Evolutionary conservation across 2,888 invertebrate species (phyloP).

Genomic region (Pandemis heparana): DNA sequence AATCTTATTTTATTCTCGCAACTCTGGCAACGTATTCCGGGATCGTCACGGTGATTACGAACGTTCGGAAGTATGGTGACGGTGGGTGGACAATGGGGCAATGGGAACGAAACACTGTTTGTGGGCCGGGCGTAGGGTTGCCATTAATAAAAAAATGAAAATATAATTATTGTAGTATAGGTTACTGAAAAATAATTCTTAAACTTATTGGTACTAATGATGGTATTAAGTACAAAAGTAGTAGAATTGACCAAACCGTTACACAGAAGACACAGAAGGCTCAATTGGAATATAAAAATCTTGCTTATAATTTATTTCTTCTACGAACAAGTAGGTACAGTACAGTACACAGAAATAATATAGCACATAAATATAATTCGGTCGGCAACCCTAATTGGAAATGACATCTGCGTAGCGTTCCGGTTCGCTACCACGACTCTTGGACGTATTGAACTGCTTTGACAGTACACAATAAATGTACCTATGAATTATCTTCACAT

Average conservation of each 20-base stretch:
- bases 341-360: neutral
- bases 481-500: neutral
- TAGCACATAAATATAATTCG: neutral
- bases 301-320: no score
- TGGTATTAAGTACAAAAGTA: no score
- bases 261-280: no score
- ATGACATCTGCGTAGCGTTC: conserved; percentile 33
- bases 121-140: neutral
- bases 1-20: neutral
- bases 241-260: no score
- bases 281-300: no score
- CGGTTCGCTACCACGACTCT: conserved; percentile 22
- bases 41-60: neutral
- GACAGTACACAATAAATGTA: neutral
- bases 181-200: no score
- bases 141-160: neutral
- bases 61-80: conserved; percentile 12
- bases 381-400: conserved; percentile 5
- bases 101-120: conserved; percentile 6
- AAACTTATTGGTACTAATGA: no score
- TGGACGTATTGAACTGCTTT: conserved; percentile 27
- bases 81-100: conserved; percentile 12
- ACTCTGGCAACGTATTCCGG: neutral
- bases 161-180: no score
- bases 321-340: neutral